Base-by-base conservation (phyloP, 2,113 vertebrate species). In the Gavia stellata region DNA sequence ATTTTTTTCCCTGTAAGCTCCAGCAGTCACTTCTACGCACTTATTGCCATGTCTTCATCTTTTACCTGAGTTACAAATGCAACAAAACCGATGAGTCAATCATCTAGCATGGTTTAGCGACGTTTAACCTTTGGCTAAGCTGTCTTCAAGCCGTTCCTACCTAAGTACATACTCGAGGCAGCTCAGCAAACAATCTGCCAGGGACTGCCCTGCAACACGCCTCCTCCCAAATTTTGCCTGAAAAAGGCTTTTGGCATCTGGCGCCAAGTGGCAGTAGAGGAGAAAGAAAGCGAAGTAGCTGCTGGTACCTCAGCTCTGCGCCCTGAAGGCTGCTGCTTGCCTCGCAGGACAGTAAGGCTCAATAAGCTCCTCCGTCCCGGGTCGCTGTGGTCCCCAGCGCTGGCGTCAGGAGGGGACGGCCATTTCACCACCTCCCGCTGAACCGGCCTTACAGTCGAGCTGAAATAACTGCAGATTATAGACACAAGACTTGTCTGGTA, bases 361-460 rank as follows among this genome's bases (percentile, higher is more conserved):
- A 26, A n/a, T 7, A 19, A 67, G 15, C n/a, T 78, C 34, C 71
- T 40, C 49, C 58, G 14, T 78, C n/a, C 47, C 2, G 3, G 33
- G 42, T 17, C 8, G 4, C 31, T 38, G n/a, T 13, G 68, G 38
- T 80, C 52, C 47, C 40, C 6, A 0, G 15, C 2, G 7, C 31
- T 61, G 36, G 24, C 0, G 0, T 42, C 0, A 1, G 0, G 15
- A 9, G 28, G 31, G 8, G 8, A 21, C 2, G 16, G 56, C 47
- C 16, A 10, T 44, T 61, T 59, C 34, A 26, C 52, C 40, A 34
- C 31, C 71, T 92, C 52, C 81, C 24, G 14, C 53, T 36, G 67
- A 83, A 70, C 72, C 1, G 0, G 38, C 61, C 34, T 50, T 33
- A 58, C 10, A 1, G 2, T 33, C 0, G 0, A 18, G 56, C 29